A percentile compares a stretch with the other conserved stretches of the same genome.
These are phyloP conservation scores for Poecilia wingei DNA, from an alignment of 2,797 vertebrate genomes.

Conservation along the genomic window DNA sequence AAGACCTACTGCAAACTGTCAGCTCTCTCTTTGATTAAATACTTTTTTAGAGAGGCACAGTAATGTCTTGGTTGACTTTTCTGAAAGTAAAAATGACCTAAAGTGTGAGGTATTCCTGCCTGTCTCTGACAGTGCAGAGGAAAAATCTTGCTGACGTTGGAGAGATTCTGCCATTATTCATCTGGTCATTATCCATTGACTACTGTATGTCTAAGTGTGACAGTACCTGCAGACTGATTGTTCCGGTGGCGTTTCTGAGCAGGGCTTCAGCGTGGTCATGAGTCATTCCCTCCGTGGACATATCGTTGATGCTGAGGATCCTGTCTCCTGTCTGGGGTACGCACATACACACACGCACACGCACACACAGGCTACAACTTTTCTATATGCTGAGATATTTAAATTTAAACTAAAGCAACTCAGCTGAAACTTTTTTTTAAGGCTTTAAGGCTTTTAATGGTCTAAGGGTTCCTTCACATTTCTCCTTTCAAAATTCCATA, in stretches of 20 bases:
- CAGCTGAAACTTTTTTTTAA: neutral
- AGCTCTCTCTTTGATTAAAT: conserved; percentile 5
- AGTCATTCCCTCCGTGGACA: conserved; percentile 87
- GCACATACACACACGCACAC: conserved; percentile 8
- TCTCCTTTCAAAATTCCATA: neutral
- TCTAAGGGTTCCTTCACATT: neutral
- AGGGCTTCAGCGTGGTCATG: conserved; percentile 86
- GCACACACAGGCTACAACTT: neutral
- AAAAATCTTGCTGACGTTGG: conserved; percentile 24
- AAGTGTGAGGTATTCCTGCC: conserved; percentile 6
- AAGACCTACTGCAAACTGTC: conserved; percentile 1
- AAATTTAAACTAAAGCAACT: neutral
- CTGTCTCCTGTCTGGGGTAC: conserved; percentile 85
- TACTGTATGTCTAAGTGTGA: conserved; percentile 17
- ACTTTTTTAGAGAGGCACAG: conserved; percentile 8
- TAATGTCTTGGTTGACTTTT: conserved; percentile 12
- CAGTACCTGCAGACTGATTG: conserved; percentile 87
- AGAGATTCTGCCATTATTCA: conserved; percentile 12
- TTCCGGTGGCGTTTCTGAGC: conserved; percentile 83
- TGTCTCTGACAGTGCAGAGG: conserved; percentile 20
- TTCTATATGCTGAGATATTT: neutral
- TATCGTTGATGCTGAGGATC: conserved; percentile 89
- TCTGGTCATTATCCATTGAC: conserved; percentile 17
- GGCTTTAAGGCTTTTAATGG: neutral
- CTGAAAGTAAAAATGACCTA: conserved; percentile 12